Base-by-base conservation (phyloP, 2,113 vertebrate species). In the Cebidichthys violaceus region DNA sequence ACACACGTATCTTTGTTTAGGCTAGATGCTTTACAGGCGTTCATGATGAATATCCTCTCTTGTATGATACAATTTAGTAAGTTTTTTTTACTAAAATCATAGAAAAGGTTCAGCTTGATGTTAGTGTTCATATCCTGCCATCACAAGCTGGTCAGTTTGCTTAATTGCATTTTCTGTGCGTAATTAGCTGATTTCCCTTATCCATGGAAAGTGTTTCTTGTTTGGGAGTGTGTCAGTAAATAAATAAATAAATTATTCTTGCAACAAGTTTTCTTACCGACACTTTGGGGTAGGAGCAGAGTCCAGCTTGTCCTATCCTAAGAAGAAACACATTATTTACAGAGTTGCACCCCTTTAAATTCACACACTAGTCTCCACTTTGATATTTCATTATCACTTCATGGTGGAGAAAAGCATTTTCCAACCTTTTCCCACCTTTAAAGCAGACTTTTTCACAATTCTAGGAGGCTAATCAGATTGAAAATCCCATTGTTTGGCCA, bases 281-380 rank as follows among this genome's bases (percentile, higher is more conserved):
- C 68, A 60, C 68, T 52, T 24, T 59, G 24, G 11, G 11, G 11
- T 27, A 24, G 57, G 33, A 65, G 57, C 8, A 22, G 9, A 55
- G 24, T 70, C 62, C 61, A 22, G 54, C 31, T 27, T n/a, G 27
- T 77, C 37, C 31, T 72, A n/a, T 43, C n/a, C 35, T 29, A 3
- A 79, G 27, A 55, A 50, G 37, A 61, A 39, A 77, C 47, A 45
- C 17, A 67, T 41, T 85, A 15, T 43, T 39, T 27, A 78, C 55
- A 70, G 24, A 47, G 37, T 13, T 61, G 45, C 24, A 59, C 14
- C 20, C 59, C 37, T 55, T 20, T 27, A 35, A 39, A 22, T 62
- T 45, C 62, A 74, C 54, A 73, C 50, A 50, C 7, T 9, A 18
- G 45, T 35, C 72, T 31, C 17, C 27, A 5, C 52, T 66, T 77